Conservation (phyloP, 2,113 vertebrate species). For the Centropus bengalensis region DNA sequence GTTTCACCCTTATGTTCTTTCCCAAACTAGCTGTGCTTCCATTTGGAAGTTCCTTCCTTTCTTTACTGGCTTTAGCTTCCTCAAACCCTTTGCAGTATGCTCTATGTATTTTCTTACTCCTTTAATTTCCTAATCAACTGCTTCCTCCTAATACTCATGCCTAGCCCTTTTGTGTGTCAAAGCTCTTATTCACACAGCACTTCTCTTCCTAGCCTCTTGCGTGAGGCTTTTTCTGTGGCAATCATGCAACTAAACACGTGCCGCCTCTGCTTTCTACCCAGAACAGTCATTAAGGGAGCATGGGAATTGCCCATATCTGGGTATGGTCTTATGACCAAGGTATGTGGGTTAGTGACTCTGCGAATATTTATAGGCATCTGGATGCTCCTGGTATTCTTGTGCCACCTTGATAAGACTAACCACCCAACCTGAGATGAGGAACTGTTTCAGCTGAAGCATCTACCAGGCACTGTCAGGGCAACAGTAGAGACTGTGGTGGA, state of each 20-base stretch:
- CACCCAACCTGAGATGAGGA: neutral
- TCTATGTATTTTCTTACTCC: neutral
- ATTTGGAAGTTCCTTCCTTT: neutral
- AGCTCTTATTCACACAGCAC: neutral
- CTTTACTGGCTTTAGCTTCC: neutral
- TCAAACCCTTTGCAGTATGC: neutral
- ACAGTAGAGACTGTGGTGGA: neutral
- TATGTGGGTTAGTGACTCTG: neutral
- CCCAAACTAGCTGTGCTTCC: neutral
- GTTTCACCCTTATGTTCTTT: neutral
- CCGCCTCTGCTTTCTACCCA: neutral
- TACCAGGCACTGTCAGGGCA: neutral
- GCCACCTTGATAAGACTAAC: neutral
- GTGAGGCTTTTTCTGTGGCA: neutral
- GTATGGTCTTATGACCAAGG: rapidly evolving
- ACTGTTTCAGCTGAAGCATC: neutral
- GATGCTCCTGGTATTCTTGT: neutral
- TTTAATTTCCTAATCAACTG: neutral
- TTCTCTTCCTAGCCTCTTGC: neutral
- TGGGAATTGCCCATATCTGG: neutral
- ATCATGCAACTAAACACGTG: rapidly evolving
- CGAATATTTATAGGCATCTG: neutral
- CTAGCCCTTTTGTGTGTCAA: neutral
- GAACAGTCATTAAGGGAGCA: neutral
- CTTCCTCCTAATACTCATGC: neutral